Percentiles rank a stretch among this genome's conserved stretches.
phyloP scores from a whole-genome alignment of 2,888 invertebrate genomes.

The Ganaspis brasiliensis region DNA sequence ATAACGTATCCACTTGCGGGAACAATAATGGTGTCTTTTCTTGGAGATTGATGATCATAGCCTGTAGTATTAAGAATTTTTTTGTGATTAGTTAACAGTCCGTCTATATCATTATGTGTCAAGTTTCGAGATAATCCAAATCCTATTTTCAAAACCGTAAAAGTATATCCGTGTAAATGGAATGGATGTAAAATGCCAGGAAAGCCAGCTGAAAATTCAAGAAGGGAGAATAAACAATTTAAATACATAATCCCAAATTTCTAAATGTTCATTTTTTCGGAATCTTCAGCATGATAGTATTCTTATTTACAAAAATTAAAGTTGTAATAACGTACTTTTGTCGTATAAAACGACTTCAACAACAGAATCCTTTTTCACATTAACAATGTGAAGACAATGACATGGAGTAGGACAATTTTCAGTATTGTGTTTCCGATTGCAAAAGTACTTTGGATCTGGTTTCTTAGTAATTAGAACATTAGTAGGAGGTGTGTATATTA shows the following conservation, averaged over 20 bases:
- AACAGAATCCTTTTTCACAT: constrained; percentile 89
- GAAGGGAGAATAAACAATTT: too few relatives aligned
- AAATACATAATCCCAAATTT: too few relatives aligned
- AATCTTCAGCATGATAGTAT: too few relatives aligned
- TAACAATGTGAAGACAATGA: constrained; percentile 90
- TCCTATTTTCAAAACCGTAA: constrained; percentile 93
- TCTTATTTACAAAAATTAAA: too few relatives aligned
- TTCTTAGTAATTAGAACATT: constrained; percentile 91
- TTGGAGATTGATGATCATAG: constrained; percentile 91
- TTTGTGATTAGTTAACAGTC: constrained; percentile 90
- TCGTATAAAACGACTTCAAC: constrained; percentile 94
- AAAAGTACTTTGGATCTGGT: constrained; percentile 90
- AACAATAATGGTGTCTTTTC: constrained; percentile 94
- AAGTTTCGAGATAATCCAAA: constrained; percentile 84
- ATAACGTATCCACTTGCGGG: constrained; percentile 96
- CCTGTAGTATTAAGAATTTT: constrained; percentile 90
- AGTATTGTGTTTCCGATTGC: constrained; percentile 81
- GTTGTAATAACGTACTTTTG: constrained; percentile 84
- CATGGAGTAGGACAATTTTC: constrained; percentile 91
- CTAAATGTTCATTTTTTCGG: too few relatives aligned
- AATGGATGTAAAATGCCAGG: constrained; percentile 95
- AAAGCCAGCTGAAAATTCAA: constrained; percentile 87
- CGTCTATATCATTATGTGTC: constrained; percentile 82
- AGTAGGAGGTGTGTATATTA: constrained; percentile 90
- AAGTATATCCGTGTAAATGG: constrained; percentile 93